phyloP scores from a whole-genome alignment of 2,113 vertebrate species.

The Neodontobutis hainanensis region DNA sequence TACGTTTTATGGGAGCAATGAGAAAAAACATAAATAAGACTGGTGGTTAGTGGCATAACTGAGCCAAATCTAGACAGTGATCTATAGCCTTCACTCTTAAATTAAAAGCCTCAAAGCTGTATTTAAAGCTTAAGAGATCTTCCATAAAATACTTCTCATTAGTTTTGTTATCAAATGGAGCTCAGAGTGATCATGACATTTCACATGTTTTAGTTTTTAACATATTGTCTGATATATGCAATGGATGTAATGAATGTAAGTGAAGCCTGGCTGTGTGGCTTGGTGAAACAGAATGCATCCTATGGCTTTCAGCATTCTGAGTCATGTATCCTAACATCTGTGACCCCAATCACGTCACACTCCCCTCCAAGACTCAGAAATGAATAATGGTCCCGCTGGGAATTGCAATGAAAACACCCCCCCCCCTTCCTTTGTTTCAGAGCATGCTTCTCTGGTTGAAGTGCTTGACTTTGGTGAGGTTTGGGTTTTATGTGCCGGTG shows the following conservation, averaged over 20 bases:
- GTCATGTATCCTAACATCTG: constrained; percentile 46
- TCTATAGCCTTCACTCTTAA: background rate
- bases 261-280: constrained; percentile 2
- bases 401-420: constrained; percentile 49
- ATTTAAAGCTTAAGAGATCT: constrained; percentile 25
- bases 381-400: constrained; percentile 46
- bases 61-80: constrained; percentile 1
- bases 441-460: constrained; percentile 32
- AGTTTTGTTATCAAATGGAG: constrained; percentile 41
- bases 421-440: constrained; percentile 40
- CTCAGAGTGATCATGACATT: constrained; percentile 2
- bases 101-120: constrained; percentile 23
- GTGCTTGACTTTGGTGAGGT: constrained; percentile 15
- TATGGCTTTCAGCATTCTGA: constrained; percentile 44
- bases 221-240: constrained; percentile 25
- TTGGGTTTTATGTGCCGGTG: constrained; percentile 22
- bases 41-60: constrained; percentile 29
- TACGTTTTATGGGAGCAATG: constrained; percentile 47
- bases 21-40: constrained; percentile 29
- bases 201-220: constrained; percentile 29
- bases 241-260: constrained; percentile 14
- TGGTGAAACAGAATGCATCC: constrained; percentile 39
- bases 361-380: constrained; percentile 29
- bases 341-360: constrained; percentile 46
- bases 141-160: constrained; percentile 33